Percentiles rank a stretch among this genome's conserved stretches.
Evolutionary conservation across 2,113 vertebrate genomes (phyloP).

Genomic region (Apeltes quadracus): DNA sequence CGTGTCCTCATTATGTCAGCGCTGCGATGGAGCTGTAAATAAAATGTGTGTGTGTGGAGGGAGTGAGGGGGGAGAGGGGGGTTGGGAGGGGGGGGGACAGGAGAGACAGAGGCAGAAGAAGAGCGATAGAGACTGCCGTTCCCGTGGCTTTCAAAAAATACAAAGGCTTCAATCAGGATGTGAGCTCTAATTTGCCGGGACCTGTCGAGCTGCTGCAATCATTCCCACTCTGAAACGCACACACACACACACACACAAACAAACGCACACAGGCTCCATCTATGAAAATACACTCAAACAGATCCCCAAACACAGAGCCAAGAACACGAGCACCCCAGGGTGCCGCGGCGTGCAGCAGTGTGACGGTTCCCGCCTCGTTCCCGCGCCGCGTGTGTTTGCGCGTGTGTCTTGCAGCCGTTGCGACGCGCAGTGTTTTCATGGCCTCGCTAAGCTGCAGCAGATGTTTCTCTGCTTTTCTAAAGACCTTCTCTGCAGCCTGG

Average conservation of each 20-base stretch:
- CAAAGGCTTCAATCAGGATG: constrained; percentile 59
- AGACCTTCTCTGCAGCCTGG: constrained; percentile 75
- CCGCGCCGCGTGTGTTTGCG: constrained; percentile 46
- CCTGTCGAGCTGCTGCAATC: constrained; percentile 54
- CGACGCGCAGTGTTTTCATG: constrained; percentile 66
- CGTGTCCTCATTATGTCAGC: constrained; percentile 75
- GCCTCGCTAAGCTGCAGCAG: constrained; percentile 77
- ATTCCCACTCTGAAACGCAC: constrained; percentile 15
- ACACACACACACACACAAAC: not conserved
- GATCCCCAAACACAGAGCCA: constrained; percentile 35
- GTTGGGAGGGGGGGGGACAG: not conserved
- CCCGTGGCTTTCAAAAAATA: constrained; percentile 48
- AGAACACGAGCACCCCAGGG: constrained; percentile 50
- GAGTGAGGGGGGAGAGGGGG: no score
- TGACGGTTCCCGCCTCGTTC: constrained; percentile 44
- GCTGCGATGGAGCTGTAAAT: constrained; percentile 65
- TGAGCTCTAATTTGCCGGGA: constrained; percentile 62
- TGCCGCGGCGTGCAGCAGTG: constrained; percentile 26
- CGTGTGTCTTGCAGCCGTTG: constrained; percentile 65
- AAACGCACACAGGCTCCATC: constrained; percentile 1
- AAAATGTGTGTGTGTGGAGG: constrained; percentile 35
- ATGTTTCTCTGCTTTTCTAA: constrained; percentile 79
- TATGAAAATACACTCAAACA: constrained; percentile 50
- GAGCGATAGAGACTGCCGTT: constrained; percentile 30
- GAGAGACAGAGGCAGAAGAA: constrained; percentile 41